These are phyloP conservation scores for Colossoma macropomum DNA, from an alignment of 2,113 vertebrate species.

Conservation along the genomic window DNA sequence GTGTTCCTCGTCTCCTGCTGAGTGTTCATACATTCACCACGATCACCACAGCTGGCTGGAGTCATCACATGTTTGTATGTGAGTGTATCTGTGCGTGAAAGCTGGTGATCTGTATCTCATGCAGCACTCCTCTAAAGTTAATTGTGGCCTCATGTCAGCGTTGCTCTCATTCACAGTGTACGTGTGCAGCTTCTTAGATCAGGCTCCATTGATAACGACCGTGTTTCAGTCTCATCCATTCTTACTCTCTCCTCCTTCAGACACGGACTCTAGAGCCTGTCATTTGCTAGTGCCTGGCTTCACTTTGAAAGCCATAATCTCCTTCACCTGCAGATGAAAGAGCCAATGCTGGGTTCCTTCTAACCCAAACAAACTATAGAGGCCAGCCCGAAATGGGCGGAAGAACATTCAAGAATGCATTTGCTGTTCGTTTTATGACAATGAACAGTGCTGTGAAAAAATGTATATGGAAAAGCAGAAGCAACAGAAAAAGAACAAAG, in stretches of 20 bases:
- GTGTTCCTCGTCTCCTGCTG: not conserved
- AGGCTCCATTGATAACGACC: too few species aligned
- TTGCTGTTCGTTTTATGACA: slow-evolving; percentile 4
- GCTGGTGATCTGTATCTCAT: not conserved
- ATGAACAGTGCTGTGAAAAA: not conserved
- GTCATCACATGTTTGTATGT: not conserved
- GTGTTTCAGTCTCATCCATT: too few species aligned
- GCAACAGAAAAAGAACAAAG: too few species aligned
- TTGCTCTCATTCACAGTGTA: slow-evolving; percentile 8
- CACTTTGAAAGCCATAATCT: slow-evolving; percentile 51
- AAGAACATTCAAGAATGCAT: slow-evolving; percentile 15
- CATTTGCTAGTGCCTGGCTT: slow-evolving; percentile 19
- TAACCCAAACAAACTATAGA: slow-evolving; percentile 7
- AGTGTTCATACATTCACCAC: slow-evolving; percentile 14
- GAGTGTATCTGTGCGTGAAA: not conserved
- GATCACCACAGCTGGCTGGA: too few species aligned
- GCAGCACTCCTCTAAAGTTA: not conserved
- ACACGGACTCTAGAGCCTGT: not conserved
- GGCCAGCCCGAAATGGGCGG: not conserved
- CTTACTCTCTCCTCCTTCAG: not conserved
- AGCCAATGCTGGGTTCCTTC: slow-evolving; percentile 23
- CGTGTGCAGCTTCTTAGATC: not conserved
- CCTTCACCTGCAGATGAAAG: slow-evolving; percentile 52
- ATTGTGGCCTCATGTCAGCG: slow-evolving; percentile 12
- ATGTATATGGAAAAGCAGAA: not conserved